Evolutionary conservation across 2,113 vertebrate genomes (phyloP).

Genomic region (Nanorana parkeri): DNA sequence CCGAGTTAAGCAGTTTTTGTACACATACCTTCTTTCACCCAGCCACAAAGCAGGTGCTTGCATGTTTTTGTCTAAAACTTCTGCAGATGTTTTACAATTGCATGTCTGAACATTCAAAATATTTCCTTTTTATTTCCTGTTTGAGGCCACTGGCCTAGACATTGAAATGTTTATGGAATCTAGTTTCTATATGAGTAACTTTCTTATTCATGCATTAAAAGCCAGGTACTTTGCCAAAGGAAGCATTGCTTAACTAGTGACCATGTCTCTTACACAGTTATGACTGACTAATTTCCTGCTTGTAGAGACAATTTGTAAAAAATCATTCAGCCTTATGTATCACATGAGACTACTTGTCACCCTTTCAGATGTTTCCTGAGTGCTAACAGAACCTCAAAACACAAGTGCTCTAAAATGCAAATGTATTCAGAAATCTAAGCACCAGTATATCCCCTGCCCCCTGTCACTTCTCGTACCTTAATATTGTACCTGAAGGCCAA

Average conservation of each 20-base stretch:
- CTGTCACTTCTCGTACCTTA: no score
- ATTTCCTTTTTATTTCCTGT: slow-evolving; percentile 17
- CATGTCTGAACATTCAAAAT: background rate
- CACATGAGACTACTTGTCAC: no score
- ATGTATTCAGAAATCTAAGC: no score
- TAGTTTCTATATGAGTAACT: background rate
- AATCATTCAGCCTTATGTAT: no score
- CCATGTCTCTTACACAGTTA: background rate
- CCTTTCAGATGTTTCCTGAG: no score
- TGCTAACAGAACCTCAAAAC: no score
- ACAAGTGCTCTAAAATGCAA: no score
- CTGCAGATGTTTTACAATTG: slow-evolving; percentile 27
- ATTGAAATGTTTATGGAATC: background rate
- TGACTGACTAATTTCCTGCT: background rate
- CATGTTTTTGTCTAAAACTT: background rate
- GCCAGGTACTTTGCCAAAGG: background rate
- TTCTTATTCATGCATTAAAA: background rate
- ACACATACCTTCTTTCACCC: background rate
- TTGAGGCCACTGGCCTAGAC: background rate
- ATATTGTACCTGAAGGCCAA: no score
- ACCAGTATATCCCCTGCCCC: no score
- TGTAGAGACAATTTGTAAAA: no score
- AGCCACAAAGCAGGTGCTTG: background rate
- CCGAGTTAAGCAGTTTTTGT: slow-evolving; percentile 12
- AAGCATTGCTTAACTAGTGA: background rate